phyloP scores from a whole-genome alignment of 2,888 invertebrate species.

The Malthinus seriepunctatus region DNA sequence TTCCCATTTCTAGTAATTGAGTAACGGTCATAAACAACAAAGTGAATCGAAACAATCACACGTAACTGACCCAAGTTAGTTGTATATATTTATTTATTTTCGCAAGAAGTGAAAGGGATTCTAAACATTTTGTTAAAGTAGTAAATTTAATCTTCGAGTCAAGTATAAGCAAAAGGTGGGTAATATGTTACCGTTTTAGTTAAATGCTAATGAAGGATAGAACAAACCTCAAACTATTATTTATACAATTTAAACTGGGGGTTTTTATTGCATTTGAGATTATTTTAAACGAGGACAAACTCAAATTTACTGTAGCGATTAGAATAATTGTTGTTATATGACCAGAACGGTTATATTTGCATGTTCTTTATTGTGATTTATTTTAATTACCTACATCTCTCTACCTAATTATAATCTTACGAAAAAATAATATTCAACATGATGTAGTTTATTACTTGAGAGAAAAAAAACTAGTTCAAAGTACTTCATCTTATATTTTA shows the following conservation, averaged over 20 bases:
- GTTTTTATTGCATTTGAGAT: slow-evolving; percentile 9
- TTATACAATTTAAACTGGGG: neutral
- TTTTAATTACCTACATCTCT: no score
- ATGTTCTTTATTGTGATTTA: neutral
- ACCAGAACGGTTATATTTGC: neutral
- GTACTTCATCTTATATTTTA: no score
- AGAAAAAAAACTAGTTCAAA: no score
- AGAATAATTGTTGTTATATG: neutral
- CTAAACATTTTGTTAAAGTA: neutral
- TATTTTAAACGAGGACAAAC: slow-evolving; percentile 6
- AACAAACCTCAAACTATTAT: slow-evolving; percentile 1
- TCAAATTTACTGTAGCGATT: neutral
- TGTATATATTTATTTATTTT: slow-evolving; percentile 2
- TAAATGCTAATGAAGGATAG: slow-evolving; percentile 10
- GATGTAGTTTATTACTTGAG: no score
- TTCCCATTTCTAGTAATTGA: slow-evolving; percentile 15
- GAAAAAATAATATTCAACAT: neutral
- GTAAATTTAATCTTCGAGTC: no score
- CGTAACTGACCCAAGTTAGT: slow-evolving; percentile 6
- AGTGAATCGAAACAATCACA: slow-evolving; percentile 26
- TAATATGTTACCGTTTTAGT: neutral
- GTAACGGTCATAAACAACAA: slow-evolving; percentile 24
- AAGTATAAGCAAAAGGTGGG: no score
- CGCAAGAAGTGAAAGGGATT: slow-evolving; percentile 21
- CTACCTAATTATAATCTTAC: neutral